phyloP scores from a whole-genome alignment of 2,797 vertebrate species.

The Lagorchestes hirsutus region DNA sequence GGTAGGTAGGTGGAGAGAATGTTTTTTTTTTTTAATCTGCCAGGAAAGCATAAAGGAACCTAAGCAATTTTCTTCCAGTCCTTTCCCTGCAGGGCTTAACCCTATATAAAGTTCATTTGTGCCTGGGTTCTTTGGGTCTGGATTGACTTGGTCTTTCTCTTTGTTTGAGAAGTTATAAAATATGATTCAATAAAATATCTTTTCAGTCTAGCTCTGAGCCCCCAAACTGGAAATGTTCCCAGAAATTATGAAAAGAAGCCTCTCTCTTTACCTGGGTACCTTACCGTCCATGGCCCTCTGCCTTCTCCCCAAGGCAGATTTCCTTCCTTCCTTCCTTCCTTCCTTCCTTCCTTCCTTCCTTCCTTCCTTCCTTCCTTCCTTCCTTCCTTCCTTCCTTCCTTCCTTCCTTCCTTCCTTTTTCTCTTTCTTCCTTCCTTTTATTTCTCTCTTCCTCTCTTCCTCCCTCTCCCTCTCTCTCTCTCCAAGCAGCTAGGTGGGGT shows the following conservation, averaged over 20 bases:
- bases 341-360: no score
- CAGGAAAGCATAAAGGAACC: background rate
- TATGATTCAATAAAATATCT: background rate
- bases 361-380: no score
- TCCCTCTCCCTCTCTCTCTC: no score
- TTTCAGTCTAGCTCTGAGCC: background rate
- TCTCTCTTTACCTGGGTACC: background rate
- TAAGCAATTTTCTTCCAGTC: background rate
- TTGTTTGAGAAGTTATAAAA: background rate
- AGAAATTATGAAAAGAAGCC: background rate
- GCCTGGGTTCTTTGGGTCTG: background rate
- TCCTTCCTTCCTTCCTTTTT: no score
- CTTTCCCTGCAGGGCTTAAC: background rate
- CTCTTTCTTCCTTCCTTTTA: no score
- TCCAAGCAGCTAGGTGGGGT: no score
- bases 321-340: no score
- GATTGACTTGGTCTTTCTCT: background rate
- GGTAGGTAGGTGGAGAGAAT: background rate
- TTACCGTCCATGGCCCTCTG: background rate
- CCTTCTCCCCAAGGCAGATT: background rate
- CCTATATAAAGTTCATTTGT: background rate
- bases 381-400: no score
- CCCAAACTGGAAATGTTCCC: background rate
- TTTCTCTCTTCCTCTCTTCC: no score
- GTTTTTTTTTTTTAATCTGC: background rate